Conservation (phyloP, 2,888 invertebrate genomes). For the Abrostola tripartita region DNA sequence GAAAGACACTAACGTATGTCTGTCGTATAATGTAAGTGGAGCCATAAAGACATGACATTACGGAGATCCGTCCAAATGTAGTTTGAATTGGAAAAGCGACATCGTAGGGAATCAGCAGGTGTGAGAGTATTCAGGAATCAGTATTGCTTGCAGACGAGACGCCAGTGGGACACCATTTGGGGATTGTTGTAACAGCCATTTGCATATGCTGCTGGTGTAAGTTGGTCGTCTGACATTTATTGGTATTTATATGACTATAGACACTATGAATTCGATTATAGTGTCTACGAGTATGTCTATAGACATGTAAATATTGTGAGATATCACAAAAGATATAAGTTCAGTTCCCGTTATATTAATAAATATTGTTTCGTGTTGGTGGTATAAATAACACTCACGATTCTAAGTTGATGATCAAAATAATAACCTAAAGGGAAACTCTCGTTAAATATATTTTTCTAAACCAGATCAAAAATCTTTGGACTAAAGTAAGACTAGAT, state of each 20-base stretch:
- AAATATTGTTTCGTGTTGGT: no score
- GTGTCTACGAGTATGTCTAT: background rate
- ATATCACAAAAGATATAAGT: no score
- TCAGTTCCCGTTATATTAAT: no score
- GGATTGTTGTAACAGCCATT: slow-evolving; percentile 71
- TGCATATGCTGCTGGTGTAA: slow-evolving; percentile 67
- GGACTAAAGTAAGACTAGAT: no score
- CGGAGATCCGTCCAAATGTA: slow-evolving; percentile 63
- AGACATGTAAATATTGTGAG: no score
- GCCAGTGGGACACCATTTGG: slow-evolving; percentile 68
- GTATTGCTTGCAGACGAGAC: slow-evolving; percentile 69
- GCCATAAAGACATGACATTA: slow-evolving; percentile 46
- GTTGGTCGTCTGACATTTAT: slow-evolving; percentile 51
- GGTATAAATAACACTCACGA: no score
- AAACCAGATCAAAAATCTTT: no score
- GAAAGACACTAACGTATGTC: slow-evolving; percentile 20
- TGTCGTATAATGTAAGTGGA: slow-evolving; percentile 38
- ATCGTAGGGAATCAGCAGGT: slow-evolving; percentile 74
- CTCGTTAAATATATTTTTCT: no score
- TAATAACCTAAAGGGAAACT: no score
- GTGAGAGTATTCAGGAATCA: slow-evolving; percentile 72
- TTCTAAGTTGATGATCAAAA: no score
- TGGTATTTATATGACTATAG: slow-evolving; percentile 43
- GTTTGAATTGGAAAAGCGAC: slow-evolving; percentile 73
- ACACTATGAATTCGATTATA: slow-evolving; percentile 12